phyloP scores from a whole-genome alignment of 1,140 invertebrate species.

The Zophobas atratus region DNA sequence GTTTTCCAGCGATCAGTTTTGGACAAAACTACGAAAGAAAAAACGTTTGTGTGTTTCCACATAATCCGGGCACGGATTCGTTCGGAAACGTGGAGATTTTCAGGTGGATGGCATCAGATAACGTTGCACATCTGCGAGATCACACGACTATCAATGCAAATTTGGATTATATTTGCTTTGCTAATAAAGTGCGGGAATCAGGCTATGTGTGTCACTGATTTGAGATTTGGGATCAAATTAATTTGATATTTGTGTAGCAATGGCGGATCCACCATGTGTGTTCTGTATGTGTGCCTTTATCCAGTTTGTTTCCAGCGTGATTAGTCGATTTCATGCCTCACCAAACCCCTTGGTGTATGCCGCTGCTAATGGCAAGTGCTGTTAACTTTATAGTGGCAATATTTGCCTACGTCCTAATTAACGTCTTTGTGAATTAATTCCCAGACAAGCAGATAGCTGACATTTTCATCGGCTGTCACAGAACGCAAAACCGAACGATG shows the following conservation, averaged over 20 bases:
- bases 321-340: conserved; percentile 49
- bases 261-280: conserved; percentile 23
- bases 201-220: conserved; percentile 44
- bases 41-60: conserved; percentile 9
- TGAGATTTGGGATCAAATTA: conserved; percentile 45
- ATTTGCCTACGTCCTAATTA: conserved; percentile 45
- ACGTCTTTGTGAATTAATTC: conserved; percentile 39
- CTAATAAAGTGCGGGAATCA: conserved; percentile 50
- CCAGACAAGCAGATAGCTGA: background rate
- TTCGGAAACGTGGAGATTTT: conserved; percentile 14
- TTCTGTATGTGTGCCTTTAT: conserved; percentile 36
- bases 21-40: conserved; percentile 8
- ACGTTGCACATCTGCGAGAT: conserved; percentile 41
- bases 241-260: conserved; percentile 48
- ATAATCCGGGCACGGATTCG: conserved; percentile 18
- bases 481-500: conserved; percentile 4
- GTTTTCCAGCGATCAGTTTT: background rate
- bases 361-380: conserved; percentile 42
- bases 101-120: conserved; percentile 25
- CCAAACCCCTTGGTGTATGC: conserved; percentile 28
- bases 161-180: conserved; percentile 50
- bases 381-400: conserved; percentile 45
- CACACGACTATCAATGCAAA: conserved; percentile 51
- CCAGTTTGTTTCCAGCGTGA: conserved; percentile 42
- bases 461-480: conserved; percentile 7